Evolutionary conservation across 2,888 invertebrate genomes (phyloP).

Genomic region (Limnephilus auricula): DNA sequence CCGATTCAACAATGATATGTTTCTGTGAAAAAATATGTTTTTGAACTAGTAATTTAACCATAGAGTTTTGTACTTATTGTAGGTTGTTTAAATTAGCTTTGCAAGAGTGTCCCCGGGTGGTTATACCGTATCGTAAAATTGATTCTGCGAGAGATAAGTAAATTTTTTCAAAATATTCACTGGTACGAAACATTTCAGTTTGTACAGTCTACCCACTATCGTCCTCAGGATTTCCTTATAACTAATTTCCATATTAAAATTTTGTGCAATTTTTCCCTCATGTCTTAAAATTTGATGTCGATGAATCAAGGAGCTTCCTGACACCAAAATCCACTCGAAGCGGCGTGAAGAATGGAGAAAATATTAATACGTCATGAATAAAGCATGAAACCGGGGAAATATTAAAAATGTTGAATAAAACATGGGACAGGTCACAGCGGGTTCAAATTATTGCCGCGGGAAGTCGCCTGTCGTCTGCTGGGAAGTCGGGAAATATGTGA

Average conservation of each 20-base stretch:
- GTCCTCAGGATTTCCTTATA: too few species aligned
- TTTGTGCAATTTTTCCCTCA: not conserved
- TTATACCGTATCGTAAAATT: too few species aligned
- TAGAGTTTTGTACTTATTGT: too few species aligned
- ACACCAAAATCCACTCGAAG: not conserved
- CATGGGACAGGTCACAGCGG: not conserved
- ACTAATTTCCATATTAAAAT: not conserved
- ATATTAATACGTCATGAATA: slow-evolving; percentile 34
- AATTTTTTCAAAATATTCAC: too few species aligned
- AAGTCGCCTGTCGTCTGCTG: not conserved
- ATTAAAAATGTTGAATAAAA: slow-evolving; percentile 37
- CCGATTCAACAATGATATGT: too few species aligned
- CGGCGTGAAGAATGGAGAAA: slow-evolving; percentile 2
- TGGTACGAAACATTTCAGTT: too few species aligned
- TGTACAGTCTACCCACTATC: too few species aligned
- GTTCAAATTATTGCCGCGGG: not conserved
- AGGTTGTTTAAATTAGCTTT: too few species aligned
- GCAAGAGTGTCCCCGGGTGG: too few species aligned
- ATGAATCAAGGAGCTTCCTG: not conserved
- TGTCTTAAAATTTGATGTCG: not conserved
- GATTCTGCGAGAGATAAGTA: too few species aligned
- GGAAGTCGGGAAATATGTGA: not conserved
- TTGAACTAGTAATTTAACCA: too few species aligned
- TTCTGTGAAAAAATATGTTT: too few species aligned
- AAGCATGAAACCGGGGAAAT: slow-evolving; percentile 20